Evolutionary conservation across 2,113 vertebrate species (phyloP).

Genomic region (Erythrocercus mccallii): DNA sequence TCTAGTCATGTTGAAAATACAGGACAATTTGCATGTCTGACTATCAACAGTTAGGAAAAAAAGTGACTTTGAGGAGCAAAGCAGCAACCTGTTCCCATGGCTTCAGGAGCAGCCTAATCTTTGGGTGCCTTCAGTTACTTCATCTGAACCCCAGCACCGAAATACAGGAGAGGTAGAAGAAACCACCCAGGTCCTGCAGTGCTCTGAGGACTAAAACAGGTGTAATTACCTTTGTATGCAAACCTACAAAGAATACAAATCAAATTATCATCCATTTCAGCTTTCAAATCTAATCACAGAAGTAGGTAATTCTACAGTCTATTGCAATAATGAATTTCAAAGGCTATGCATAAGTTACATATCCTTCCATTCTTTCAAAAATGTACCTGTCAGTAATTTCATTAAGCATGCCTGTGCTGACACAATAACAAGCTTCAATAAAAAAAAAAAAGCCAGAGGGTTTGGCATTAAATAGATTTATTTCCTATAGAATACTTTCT

Average conservation of each 20-base stretch:
- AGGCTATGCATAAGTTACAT: not conserved
- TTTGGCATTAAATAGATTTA: not conserved
- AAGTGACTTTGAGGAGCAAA: fast-evolving
- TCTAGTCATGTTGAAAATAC: not conserved
- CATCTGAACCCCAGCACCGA: not conserved
- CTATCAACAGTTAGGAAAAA: not conserved
- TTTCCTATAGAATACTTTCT: not conserved
- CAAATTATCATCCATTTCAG: not conserved
- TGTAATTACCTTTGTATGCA: not conserved
- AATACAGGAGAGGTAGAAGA: not conserved
- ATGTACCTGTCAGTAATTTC: not conserved
- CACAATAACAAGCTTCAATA: not conserved
- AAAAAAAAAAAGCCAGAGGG: not conserved
- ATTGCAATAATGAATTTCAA: not conserved
- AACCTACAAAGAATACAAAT: not conserved
- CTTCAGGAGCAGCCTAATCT: not conserved
- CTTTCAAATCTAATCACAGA: not conserved
- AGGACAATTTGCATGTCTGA: not conserved
- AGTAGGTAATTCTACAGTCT: not conserved
- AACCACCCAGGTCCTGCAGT: not conserved
- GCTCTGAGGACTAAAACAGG: not conserved
- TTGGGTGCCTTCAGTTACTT: not conserved
- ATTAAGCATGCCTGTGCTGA: not conserved
- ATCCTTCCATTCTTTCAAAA: not conserved
- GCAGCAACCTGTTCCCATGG: not conserved